Evolutionary conservation across 1,140 invertebrate species (phyloP).

Genomic region (Oreohelix idahoensis): DNA sequence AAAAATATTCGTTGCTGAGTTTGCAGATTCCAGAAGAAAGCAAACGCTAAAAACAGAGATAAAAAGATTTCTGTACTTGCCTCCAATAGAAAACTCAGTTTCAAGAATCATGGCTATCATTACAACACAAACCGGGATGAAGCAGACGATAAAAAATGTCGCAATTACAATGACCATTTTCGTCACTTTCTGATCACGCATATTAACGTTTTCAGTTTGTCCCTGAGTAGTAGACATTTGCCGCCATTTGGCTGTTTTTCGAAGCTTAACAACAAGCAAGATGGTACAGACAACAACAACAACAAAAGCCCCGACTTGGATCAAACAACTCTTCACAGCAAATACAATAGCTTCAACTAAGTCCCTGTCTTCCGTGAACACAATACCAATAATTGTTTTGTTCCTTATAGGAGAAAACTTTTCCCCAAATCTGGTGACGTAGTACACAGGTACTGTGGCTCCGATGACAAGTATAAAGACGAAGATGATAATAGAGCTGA

Average conservation of each 20-base stretch:
- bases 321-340: background rate
- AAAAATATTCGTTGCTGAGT: background rate
- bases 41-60: background rate
- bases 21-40: background rate
- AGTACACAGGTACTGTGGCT: background rate
- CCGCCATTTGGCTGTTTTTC: background rate
- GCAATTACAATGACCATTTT: slow-evolving; percentile 9
- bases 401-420: background rate
- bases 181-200: background rate
- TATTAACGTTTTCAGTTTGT: background rate
- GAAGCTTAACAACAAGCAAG: background rate
- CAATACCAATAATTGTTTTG: background rate
- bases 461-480: background rate
- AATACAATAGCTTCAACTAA: background rate
- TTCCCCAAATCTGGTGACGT: background rate
- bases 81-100: background rate
- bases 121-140: background rate
- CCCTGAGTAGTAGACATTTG: background rate
- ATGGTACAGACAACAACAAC: background rate
- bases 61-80: background rate
- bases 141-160: background rate
- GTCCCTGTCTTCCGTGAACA: background rate
- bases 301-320: background rate
- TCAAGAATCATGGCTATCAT: background rate
- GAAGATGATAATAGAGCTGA: background rate